Evolutionary conservation across 2,888 invertebrate species (phyloP), one percentile per base, ranked within the genome.

Genomic region (Drosophila melanosoma): DNA sequence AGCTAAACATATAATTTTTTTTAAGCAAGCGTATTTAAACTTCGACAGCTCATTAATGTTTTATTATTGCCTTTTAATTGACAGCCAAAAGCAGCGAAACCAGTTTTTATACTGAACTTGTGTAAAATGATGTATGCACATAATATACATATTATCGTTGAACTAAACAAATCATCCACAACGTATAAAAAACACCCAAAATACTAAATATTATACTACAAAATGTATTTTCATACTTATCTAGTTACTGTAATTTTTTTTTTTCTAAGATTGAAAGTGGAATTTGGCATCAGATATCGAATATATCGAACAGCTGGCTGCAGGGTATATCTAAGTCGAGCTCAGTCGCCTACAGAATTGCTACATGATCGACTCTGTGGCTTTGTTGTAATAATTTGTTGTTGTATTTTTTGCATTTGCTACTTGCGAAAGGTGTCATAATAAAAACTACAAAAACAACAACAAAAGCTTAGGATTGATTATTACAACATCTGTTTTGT

Each of bases 341-440:
- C 7, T 45, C 20, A 8, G 3, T 12, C 8, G 2, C 0, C 8
- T 36, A 15, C 7, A 15, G 20, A 12, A 45, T 45, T 15, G 12
- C 45, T 15, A 1, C 20, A 45, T 45, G 3, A 7, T n/a, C 35
- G 36, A 52, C 20, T 61, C 59, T 40, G 32, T 59, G 23, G 38
- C 56, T 29, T 63, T 69, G 48, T 57, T 57, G 54, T 40, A 51
- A 53, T 23, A 5, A 23, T 53, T 53, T 54, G 20, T 38, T 60
- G 26, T 66, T 71, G n/a, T 48, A 12, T n/a, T 67, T 63, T 81
- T 87, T 76, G 79, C 85, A 76, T 80, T 82, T 45, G 72, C 83
- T 68, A 65, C 69, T 87, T 71, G 70, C 83, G 38, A 84, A 79
- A 84, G 79, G 89, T 87, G 89, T 71, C 76, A 89, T 78, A 85